Evolutionary conservation across 30 jellyfish, hydroid and myxozoan species (phyloP).

Genomic region (Hydractinia echinata): DNA sequence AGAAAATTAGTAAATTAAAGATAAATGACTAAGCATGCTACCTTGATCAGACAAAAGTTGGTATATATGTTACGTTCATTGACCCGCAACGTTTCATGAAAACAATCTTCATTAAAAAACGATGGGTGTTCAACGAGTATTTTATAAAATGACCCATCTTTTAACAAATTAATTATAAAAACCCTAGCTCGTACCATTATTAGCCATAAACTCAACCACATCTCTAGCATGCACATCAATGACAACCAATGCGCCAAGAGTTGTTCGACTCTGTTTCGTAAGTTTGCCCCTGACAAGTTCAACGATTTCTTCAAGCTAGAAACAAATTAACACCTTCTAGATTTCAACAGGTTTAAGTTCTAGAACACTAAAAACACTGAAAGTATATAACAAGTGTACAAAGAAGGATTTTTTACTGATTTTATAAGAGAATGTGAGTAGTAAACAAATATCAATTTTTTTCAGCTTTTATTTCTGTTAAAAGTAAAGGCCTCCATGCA

Average conservation of each 20-base stretch:
- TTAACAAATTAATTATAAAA: too few species aligned
- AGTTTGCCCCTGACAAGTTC: constrained; percentile 91
- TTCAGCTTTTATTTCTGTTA: too few species aligned
- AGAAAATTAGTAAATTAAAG: not conserved
- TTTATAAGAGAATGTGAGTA: not conserved
- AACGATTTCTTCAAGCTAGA: constrained; percentile 73
- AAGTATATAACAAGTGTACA: not conserved
- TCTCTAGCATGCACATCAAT: constrained; percentile 98
- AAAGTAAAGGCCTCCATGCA: too few species aligned
- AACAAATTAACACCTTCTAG: too few species aligned
- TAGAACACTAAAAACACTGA: not conserved
- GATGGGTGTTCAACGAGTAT: too few species aligned
- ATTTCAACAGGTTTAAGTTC: not conserved
- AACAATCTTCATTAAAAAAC: not conserved
- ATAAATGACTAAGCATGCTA: not conserved
- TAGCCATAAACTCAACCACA: constrained; percentile 88
- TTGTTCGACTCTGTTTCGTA: constrained; percentile 91
- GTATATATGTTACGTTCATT: not conserved
- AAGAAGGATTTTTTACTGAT: not conserved
- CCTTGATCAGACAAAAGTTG: not conserved
- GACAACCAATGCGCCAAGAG: constrained; percentile 97
- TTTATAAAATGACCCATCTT: too few species aligned
- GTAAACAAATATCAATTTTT: not conserved
- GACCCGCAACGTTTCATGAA: not conserved
- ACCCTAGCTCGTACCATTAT: constrained; percentile 35